Conservation (phyloP, 1,140 invertebrate species). For the Calycopis cecrops region DNA sequence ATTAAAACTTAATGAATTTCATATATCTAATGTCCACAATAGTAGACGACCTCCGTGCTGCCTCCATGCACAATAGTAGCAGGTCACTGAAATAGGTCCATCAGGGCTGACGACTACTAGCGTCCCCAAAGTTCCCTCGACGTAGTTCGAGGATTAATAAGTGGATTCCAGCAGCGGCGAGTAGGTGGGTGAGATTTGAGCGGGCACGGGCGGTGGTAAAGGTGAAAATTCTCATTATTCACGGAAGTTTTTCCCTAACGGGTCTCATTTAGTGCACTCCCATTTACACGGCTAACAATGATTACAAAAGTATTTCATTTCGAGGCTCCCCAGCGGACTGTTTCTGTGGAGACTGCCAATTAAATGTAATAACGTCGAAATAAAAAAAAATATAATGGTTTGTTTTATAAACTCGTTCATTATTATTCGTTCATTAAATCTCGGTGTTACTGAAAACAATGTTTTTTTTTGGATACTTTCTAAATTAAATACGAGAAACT, state of each 20-base stretch:
- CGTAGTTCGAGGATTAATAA: background rate
- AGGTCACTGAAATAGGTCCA: too few relatives aligned
- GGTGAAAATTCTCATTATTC: slow-evolving; percentile 18
- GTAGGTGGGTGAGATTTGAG: too few relatives aligned
- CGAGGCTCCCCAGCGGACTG: slow-evolving; percentile 13
- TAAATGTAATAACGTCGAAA: slow-evolving; percentile 21
- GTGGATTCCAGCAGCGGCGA: background rate
- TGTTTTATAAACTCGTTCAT: slow-evolving; percentile 13
- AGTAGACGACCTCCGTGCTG: too few relatives aligned
- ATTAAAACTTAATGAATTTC: too few relatives aligned
- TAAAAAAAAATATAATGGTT: slow-evolving; percentile 1
- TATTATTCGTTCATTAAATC: slow-evolving; percentile 4
- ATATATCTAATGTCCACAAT: background rate
- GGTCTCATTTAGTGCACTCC: slow-evolving; percentile 22
- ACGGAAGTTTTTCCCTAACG: slow-evolving; percentile 16
- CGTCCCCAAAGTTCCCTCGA: background rate
- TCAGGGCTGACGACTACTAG: too few relatives aligned
- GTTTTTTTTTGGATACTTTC: too few relatives aligned
- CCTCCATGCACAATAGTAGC: too few relatives aligned
- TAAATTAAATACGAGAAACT: too few relatives aligned
- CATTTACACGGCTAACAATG: slow-evolving; percentile 25
- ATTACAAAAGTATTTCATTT: slow-evolving; percentile 29
- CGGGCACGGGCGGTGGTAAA: background rate
- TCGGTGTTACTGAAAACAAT: background rate
- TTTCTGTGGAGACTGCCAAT: background rate